A percentile compares a stretch with the other conserved stretches of the same genome.
Evolutionary conservation across 2,888 invertebrate genomes (phyloP).

Genomic region (Aethes cnicana): DNA sequence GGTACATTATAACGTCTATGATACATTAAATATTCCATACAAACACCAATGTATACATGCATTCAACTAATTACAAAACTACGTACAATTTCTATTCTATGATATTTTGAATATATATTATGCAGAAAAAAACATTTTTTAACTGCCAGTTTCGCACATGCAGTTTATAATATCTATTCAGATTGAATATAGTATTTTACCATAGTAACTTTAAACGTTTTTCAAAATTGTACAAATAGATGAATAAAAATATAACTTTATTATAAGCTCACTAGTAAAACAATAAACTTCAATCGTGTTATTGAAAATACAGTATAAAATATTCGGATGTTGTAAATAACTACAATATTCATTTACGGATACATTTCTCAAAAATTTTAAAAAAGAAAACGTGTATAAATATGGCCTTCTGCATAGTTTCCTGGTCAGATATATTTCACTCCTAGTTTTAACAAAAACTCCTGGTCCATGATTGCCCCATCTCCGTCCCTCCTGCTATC

Average conservation of each 20-base stretch:
- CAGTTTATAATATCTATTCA: no score
- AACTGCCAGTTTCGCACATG: background rate
- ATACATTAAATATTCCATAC: slow-evolving; percentile 23
- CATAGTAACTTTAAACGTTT: background rate
- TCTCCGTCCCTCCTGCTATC: background rate
- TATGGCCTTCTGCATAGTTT: background rate
- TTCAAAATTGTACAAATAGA: background rate
- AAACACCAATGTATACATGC: slow-evolving; percentile 36
- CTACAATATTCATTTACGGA: slow-evolving; percentile 1
- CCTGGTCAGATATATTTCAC: slow-evolving; percentile 9
- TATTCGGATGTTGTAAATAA: slow-evolving; percentile 8
- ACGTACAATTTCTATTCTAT: slow-evolving; percentile 28
- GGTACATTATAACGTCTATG: slow-evolving; percentile 29
- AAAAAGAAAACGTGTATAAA: slow-evolving; percentile 10
- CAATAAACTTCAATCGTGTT: slow-evolving; percentile 2
- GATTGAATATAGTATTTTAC: slow-evolving; percentile 14
- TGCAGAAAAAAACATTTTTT: slow-evolving; percentile 19
- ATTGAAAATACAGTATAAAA: slow-evolving; percentile 1
- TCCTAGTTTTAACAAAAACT: slow-evolving; percentile 11
- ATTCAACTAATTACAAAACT: slow-evolving; percentile 35
- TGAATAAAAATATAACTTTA: background rate
- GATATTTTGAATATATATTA: slow-evolving; percentile 21
- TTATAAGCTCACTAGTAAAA: slow-evolving; percentile 12
- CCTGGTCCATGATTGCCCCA: slow-evolving; percentile 19
- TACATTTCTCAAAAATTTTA: background rate